phyloP scores from a whole-genome alignment of 2,888 invertebrate species.

The Chrysolina haemoptera region DNA sequence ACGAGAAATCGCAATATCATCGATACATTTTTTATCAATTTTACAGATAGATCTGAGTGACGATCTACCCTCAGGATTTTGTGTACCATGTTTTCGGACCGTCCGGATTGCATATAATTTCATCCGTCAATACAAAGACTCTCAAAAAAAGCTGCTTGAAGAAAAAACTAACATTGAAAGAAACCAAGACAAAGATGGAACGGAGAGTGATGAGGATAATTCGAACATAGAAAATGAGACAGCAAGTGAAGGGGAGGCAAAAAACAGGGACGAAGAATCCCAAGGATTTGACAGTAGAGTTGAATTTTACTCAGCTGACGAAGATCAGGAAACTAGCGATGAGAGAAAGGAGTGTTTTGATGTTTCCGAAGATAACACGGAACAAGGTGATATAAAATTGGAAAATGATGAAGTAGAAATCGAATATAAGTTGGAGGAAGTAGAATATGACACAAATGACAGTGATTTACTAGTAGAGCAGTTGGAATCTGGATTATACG shows the following conservation, averaged over 20 bases:
- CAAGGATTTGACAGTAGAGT: not conserved
- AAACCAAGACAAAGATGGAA: not conserved
- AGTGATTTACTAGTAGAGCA: not conserved
- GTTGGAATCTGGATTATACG: slow-evolving; percentile 6
- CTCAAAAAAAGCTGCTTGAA: not conserved
- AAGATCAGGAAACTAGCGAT: not conserved
- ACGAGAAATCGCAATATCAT: no score
- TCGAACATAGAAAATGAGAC: not conserved
- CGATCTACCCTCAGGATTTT: not conserved
- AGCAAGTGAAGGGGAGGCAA: not conserved
- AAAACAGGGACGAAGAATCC: not conserved
- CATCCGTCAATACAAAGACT: slow-evolving; percentile 6
- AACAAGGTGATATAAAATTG: not conserved
- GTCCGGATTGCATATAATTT: slow-evolving; percentile 7
- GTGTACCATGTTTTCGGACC: slow-evolving; percentile 10
- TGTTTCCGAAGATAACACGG: not conserved
- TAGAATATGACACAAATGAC: not conserved
- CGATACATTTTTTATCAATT: not conserved
- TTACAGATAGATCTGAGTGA: slow-evolving; percentile 3
- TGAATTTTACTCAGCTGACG: not conserved
- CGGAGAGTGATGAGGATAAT: not conserved
- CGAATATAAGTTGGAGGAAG: not conserved
- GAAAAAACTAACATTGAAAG: not conserved
- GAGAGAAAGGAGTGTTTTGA: not conserved
- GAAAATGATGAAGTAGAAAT: not conserved